Evolutionary conservation across 2,113 vertebrate species (phyloP), one percentile per base, ranked within the genome.

Genomic region (Cyphomyrus plagiostoma): DNA sequence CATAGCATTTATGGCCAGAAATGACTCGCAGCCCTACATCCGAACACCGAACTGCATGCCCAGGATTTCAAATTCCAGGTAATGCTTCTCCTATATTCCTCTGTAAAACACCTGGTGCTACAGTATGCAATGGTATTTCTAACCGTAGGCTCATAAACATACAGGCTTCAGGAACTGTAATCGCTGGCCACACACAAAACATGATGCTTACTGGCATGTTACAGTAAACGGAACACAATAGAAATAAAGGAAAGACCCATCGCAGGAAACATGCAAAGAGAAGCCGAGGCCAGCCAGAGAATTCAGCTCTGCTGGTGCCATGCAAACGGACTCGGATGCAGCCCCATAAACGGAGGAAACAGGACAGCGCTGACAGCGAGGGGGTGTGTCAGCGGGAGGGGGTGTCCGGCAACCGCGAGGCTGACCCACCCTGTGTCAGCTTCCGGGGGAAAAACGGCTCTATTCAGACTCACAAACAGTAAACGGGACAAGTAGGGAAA

Each of bases 361-460:
- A 42, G 15, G 35, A 17, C 11, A 42, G 74, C 6, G 74, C 35
- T 19, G 49, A 83, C 19, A 53, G 30, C 19, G 39, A 82, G 48
- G 21, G 48, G 42, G 74, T 83, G 74, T 46, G 13, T 83, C 53
- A 56, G 39, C 26, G n/a, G 74, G 39, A 35, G 6, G 4, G 77
- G 62, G 48, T 74, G 62, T 26, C 87, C 17, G 13, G 39, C 10
- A 39, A 1, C 6, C 46, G 89, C 74, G 6, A 50, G 17, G 74
- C 42, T 89, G 26, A 90, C 45, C 62, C 53, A 88, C 86, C 89
- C 80, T 82, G 42, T 88, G 56, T 91, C 88, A 91, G 88, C 52
- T 86, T n/a, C 48, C 53, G 74, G 53, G 66, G 56, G 19, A n/a
- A 42, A 23, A 53, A 82, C 15, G 19, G 15, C 50, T 66, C 62